Percentiles rank a stretch among this genome's conserved stretches.
These are phyloP conservation scores for Urosaurus nigricauda DNA, from an alignment of 2,797 vertebrate species.

Conservation along the genomic window DNA sequence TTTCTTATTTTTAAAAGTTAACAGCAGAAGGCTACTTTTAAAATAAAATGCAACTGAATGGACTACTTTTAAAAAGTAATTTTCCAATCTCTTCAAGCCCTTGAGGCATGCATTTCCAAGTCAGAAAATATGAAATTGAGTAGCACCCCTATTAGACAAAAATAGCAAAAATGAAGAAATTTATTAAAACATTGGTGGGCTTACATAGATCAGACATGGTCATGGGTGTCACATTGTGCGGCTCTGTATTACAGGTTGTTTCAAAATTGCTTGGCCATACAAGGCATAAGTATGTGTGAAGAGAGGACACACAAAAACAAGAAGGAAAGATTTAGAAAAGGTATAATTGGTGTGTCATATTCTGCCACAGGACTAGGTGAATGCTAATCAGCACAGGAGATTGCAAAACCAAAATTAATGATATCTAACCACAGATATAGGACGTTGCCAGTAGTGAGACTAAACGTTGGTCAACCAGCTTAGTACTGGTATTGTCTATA, in stretches of 20 bases:
- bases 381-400: background rate
- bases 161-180: background rate
- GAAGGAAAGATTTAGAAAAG: background rate
- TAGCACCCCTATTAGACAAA: background rate
- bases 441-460: background rate
- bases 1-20: too few relatives aligned
- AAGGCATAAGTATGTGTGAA: background rate
- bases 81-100: too few relatives aligned
- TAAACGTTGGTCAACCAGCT: background rate
- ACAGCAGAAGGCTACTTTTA: too few relatives aligned
- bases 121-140: background rate
- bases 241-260: background rate
- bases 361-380: background rate
- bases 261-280: background rate
- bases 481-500: background rate
- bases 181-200: too few relatives aligned
- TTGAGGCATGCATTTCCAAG: background rate
- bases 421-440: background rate
- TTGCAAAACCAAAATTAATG: background rate
- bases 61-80: too few relatives aligned
- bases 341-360: background rate
- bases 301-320: background rate
- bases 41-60: too few relatives aligned
- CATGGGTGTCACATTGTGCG: too few relatives aligned
- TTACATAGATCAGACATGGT: too few relatives aligned